A percentile compares a stretch with the other conserved stretches of the same genome.
Evolutionary conservation across 2,113 vertebrate species (phyloP).

Genomic region (Felis catus): DNA sequence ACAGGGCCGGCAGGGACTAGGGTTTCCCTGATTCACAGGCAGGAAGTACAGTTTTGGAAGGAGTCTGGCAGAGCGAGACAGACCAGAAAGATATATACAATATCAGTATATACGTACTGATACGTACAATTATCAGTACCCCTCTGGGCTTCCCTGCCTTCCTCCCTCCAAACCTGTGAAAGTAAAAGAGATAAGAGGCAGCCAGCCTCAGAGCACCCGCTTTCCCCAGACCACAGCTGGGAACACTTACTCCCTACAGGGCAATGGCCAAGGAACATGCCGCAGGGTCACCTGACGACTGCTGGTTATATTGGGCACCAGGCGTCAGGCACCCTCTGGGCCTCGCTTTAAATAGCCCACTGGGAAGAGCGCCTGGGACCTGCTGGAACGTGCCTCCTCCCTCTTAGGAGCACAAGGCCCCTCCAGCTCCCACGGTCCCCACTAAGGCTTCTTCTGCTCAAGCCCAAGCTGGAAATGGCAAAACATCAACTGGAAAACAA

Average conservation of each 20-base stretch:
- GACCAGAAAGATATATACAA: neutral
- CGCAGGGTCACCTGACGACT: constrained; percentile 48
- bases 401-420: neutral
- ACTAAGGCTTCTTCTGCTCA: neutral
- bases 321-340: neutral
- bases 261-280: neutral
- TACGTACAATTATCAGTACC: neutral
- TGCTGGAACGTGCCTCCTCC: constrained; percentile 49
- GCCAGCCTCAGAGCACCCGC: neutral
- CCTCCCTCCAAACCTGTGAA: neutral
- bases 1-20: neutral
- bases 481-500: neutral
- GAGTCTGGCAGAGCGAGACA: neutral
- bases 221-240: neutral
- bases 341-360: constrained; percentile 71
- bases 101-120: too few relatives aligned
- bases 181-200: neutral
- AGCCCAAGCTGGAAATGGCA: neutral
- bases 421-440: neutral
- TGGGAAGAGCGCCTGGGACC: neutral
- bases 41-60: neutral
- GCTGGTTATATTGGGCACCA: constrained; percentile 56
- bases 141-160: neutral
- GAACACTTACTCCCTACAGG: neutral
- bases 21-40: neutral